A percentile compares a stretch with the other conserved stretches of the same genome.
Conservation (phyloP, 2,888 invertebrate genomes). For the Parnassius glacialis region DNA sequence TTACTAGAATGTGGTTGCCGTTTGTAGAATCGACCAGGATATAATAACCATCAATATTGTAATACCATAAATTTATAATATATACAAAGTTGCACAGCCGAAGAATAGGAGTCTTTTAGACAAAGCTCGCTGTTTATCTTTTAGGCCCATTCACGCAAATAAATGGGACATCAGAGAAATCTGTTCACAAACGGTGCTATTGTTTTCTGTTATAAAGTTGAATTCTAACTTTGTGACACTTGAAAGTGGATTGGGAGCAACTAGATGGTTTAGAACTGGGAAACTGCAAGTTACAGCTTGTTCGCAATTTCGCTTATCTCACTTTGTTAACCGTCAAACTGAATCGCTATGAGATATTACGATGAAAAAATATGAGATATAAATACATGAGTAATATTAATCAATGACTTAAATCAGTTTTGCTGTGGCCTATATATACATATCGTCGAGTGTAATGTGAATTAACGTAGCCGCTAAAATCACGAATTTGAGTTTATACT, state of each 20-base stretch:
- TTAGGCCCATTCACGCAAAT: conserved; percentile 14
- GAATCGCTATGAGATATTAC: neutral
- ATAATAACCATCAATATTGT: no score
- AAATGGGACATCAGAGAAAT: conserved; percentile 19
- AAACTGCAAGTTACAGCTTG: conserved; percentile 19
- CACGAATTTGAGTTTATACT: no score
- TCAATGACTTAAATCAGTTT: neutral
- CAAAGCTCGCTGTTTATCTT: conserved; percentile 14
- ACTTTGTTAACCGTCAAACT: conserved; percentile 10
- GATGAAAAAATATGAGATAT: no score
- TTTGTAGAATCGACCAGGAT: no score
- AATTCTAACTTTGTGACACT: conserved; percentile 29
- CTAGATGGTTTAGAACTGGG: conserved; percentile 19
- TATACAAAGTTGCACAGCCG: neutral
- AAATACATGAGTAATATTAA: no score
- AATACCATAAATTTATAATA: no score
- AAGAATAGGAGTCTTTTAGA: neutral
- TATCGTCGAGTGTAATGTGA: no score
- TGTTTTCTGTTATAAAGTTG: conserved; percentile 31
- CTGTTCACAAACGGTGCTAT: conserved; percentile 19
- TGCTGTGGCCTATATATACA: neutral
- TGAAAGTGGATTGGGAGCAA: conserved; percentile 29
- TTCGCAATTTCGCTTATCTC: conserved; percentile 19
- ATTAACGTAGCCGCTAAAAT: no score
- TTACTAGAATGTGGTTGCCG: no score